Evolutionary conservation across 2,888 invertebrate genomes (phyloP), one percentile per base, ranked within the genome.

Genomic region (Unio delphinus): DNA sequence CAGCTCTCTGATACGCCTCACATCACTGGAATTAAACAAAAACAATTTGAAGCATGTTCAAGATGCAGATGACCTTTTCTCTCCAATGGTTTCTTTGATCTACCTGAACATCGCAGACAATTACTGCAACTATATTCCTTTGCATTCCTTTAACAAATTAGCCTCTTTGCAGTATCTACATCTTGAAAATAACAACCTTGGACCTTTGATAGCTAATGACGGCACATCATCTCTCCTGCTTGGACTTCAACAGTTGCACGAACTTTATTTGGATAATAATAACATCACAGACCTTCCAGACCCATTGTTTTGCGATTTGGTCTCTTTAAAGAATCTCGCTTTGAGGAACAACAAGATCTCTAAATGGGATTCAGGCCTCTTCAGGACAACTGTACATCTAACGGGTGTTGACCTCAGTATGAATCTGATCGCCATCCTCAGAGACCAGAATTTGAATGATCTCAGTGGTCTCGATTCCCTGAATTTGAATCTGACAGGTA

Each of bases 1-100:
- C 62, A 76, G 78, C 57, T 83, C 85, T 26, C 80, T 89, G 45
- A 83, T 80, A 15, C 81, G 84, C 23, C 92, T 97, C 69, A 95
- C 95, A 85, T 95, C 96, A 87, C 94, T 97, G 70, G 96, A 96
- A 90, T 92, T 97, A 79, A 86, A 84, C 70, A 80, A 82, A 55
- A 90, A 90, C 75, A 86, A 87, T 28, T 68, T 89, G 26, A 72
- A 73, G 28, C 65, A 23, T 6, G 81, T 84, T 73, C 81, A 76
- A 54, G 65, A 72, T 26, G 62, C 70, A 7, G 60, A 70, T 20
- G 78, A 72, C 11, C 64, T 76, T 4, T 78, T 83, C 60, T 69
- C 76, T 1, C 68, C 75, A 8, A 67, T 81, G 64, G 68, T 71
- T 1, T 69, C 76, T 5, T 60, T 82, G 62, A 23, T 34, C 28